Conservation (phyloP, 64 coral and sea anemone genomes). For the Pocillopora verrucosa region DNA sequence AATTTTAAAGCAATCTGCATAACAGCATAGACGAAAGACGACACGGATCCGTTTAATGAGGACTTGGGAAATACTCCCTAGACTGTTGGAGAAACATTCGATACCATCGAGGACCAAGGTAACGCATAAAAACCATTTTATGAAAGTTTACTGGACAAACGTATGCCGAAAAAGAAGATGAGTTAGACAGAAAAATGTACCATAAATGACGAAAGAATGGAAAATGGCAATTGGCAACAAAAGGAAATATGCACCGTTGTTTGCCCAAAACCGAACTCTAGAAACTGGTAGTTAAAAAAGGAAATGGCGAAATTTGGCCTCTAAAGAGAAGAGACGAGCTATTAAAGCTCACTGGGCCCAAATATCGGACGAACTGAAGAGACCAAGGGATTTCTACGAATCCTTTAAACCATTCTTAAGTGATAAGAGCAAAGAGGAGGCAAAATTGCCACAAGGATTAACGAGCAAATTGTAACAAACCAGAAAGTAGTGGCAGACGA, state of each 20-base stretch:
- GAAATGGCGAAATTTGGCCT: slow-evolving; percentile 17
- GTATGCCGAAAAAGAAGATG: neutral
- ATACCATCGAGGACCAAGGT: neutral
- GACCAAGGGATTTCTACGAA: slow-evolving; percentile 19
- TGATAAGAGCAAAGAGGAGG: neutral
- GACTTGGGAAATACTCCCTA: neutral
- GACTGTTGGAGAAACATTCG: neutral
- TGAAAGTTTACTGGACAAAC: neutral
- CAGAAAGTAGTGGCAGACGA: too few relatives aligned
- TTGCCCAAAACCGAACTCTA: neutral
- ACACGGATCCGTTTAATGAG: neutral
- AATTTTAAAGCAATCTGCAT: too few relatives aligned
- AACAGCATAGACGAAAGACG: neutral
- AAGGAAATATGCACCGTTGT: slow-evolving; percentile 22
- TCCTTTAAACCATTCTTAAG: slow-evolving; percentile 19
- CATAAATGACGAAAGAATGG: slow-evolving; percentile 5
- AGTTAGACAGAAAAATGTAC: neutral
- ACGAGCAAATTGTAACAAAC: neutral
- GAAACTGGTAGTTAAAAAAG: neutral
- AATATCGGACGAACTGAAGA: neutral
- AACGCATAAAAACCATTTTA: neutral
- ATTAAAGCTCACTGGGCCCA: neutral
- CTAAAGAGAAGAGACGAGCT: slow-evolving; percentile 1
- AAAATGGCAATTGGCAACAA: slow-evolving; percentile 16
- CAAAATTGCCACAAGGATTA: neutral